Evolutionary conservation across 2,888 invertebrate genomes (phyloP), one percentile per base, ranked within the genome.

Genomic region (Drosophila fulvimacula): DNA sequence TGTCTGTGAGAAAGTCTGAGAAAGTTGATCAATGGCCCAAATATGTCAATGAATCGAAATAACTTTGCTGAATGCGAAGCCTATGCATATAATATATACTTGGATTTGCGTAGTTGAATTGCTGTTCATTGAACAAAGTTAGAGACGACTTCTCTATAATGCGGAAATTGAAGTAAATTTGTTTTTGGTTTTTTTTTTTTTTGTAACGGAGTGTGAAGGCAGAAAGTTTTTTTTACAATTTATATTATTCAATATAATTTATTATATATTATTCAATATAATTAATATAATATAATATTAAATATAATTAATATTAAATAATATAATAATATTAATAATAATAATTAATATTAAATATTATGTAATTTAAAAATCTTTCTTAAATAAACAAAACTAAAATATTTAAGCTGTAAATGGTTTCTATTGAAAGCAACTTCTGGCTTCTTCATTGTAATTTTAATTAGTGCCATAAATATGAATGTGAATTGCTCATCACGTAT

Each of bases 131-230:
- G 39, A 48, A 49, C 36, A 58, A 55, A 73, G 51, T 51, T 67
- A 51, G n/a, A 10, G 46, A 36, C 27, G 51, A 17, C 21, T 24
- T 66, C 24, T 58, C 11, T 11, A 6, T 42, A 42, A 66, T 46
- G 74, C 72, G 75, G 69, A 73, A 75, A 68, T 68, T 68, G 32
- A 59, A 30, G 41, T 59, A 55, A 42, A 57, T 71, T 72, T 70
- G 6, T 27, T 15, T 46, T 44, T 44, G 10, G 17, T 46, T 64
- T 39, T 32, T 9, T 9, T 17, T 17, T 3, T 17, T n/a, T 10
- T 30, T 30, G 5, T 19, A 11, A 7, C 17, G 15, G 24, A 38
- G 24, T 5, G 19, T 15, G 1, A 32, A n/a, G n/a, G n/a, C n/a
- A n/a, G n/a, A n/a, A n/a, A n/a, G n/a, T n/a, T n/a, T n/a, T n/a